Evolutionary conservation across 2,888 invertebrate species (phyloP).

Genomic region (Epistrophella euchroma): DNA sequence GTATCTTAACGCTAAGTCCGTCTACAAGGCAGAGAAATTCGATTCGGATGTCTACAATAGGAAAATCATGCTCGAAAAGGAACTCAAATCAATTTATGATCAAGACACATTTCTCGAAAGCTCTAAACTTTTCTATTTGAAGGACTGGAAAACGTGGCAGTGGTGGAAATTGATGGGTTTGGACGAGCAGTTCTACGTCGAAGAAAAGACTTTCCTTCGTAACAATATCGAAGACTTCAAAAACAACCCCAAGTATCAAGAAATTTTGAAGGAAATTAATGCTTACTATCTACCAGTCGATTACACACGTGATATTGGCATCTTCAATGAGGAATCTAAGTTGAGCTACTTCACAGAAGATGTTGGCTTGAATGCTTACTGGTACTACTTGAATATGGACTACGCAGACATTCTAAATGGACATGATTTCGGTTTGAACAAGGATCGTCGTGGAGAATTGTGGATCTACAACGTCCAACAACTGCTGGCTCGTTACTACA

Average conservation of each 20-base stretch:
- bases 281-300: constrained; percentile 85
- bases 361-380: constrained; percentile 87
- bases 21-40: constrained; percentile 88
- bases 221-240: constrained; percentile 77
- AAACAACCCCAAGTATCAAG: constrained; percentile 78
- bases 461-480: constrained; percentile 89
- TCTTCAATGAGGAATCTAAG: constrained; percentile 85
- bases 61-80: constrained; percentile 83
- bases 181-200: constrained; percentile 79
- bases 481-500: constrained; percentile 89
- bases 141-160: constrained; percentile 81
- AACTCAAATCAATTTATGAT: constrained; percentile 78
- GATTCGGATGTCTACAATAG: constrained; percentile 81
- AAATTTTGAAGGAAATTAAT: constrained; percentile 78
- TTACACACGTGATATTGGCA: constrained; percentile 85
- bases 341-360: constrained; percentile 90
- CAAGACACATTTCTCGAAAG: constrained; percentile 77
- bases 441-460: constrained; percentile 87
- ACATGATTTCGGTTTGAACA: constrained; percentile 84
- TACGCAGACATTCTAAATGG: constrained; percentile 88
- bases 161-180: constrained; percentile 82
- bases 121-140: constrained; percentile 38
- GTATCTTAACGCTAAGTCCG: constrained; percentile 89
- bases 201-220: constrained; percentile 79
- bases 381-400: constrained; percentile 86